phyloP scores from a whole-genome alignment of 2,113 vertebrate genomes.

The Anthoscopus minutus region DNA sequence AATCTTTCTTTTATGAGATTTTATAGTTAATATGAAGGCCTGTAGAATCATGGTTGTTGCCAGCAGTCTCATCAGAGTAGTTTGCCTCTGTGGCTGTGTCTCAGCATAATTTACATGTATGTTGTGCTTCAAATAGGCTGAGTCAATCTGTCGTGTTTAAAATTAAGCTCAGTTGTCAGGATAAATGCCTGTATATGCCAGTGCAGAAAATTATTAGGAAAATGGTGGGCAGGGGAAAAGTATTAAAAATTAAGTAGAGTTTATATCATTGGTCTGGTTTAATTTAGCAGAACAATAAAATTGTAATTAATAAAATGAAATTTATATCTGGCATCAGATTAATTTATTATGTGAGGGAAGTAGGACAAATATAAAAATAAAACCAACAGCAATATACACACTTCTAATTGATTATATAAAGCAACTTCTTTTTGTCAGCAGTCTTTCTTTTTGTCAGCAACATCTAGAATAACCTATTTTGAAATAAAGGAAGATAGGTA shows the following conservation, averaged over 20 bases:
- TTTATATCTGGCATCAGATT: neutral
- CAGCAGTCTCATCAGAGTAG: neutral
- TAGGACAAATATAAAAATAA: neutral
- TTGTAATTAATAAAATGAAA: neutral
- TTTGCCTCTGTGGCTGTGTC: neutral
- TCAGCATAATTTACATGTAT: neutral
- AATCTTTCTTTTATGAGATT: neutral
- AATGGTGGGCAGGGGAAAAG: neutral
- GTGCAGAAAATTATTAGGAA: neutral
- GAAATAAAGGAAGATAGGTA: neutral
- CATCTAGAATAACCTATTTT: neutral
- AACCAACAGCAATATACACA: neutral
- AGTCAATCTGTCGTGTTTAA: neutral
- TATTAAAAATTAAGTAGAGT: neutral
- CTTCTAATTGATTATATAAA: neutral
- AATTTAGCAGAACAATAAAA: neutral
- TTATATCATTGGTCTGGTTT: neutral
- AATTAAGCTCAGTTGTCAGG: neutral
- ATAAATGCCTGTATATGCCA: neutral
- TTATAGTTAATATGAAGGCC: neutral
- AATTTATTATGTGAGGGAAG: neutral
- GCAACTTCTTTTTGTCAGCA: neutral
- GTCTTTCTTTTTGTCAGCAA: neutral
- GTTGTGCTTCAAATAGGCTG: neutral
- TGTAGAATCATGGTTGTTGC: neutral